Percentiles rank a stretch among this genome's conserved stretches.
These are phyloP conservation scores for Thecophora atra DNA, from an alignment of 2,888 invertebrate genomes.

Conservation along the genomic window DNA sequence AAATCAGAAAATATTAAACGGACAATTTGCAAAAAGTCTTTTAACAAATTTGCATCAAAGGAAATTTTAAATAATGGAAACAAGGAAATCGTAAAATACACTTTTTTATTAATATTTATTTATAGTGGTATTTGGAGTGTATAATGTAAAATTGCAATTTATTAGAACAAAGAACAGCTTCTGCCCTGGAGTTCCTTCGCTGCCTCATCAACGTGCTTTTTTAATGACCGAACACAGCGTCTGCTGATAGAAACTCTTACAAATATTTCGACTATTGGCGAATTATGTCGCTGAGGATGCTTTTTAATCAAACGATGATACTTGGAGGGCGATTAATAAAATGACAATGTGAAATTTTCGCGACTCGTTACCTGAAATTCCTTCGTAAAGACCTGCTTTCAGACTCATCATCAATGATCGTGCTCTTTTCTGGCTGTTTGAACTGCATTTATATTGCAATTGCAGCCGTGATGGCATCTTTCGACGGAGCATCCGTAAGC, in stretches of 20 bases:
- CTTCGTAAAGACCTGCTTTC: no score
- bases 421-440: background rate
- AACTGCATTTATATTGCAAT: background rate
- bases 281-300: background rate
- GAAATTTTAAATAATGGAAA: no score
- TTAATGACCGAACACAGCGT: background rate
- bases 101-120: no score
- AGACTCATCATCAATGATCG: no score
- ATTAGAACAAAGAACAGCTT: constrained; percentile 7
- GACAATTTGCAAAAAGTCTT: no score
- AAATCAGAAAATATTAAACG: no score
- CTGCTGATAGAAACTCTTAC: background rate
- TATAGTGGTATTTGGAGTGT: no score
- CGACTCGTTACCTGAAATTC: constrained; percentile 47
- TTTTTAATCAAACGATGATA: background rate
- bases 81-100: no score
- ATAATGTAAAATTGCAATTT: no score
- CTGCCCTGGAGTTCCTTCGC: constrained; percentile 4
- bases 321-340: constrained; percentile 41
- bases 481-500: constrained; percentile 42
- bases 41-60: no score
- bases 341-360: constrained; percentile 62
- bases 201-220: no score
- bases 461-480: constrained; percentile 12
- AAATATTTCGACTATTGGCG: background rate